These are phyloP conservation scores for Spodoptera littoralis DNA, from an alignment of 2,888 invertebrate genomes.

Conservation along the genomic window DNA sequence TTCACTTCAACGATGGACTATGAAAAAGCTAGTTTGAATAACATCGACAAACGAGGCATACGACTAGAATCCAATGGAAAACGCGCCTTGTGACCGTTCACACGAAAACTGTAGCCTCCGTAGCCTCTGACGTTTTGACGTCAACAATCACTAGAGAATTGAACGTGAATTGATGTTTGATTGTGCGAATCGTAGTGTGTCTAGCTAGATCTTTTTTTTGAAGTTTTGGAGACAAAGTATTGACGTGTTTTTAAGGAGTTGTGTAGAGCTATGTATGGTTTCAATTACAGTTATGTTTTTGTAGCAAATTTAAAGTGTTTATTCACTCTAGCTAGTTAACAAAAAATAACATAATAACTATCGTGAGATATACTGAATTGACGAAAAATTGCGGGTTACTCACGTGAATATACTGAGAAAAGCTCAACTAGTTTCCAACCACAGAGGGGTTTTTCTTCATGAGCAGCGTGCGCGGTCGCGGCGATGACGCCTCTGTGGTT, in stretches of 20 bases:
- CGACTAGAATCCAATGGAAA: conserved; percentile 22
- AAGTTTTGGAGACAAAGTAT: neutral
- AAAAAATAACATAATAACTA: too few species aligned
- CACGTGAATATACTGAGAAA: too few species aligned
- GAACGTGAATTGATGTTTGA: conserved; percentile 45
- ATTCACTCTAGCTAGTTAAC: too few species aligned
- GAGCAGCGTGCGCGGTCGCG: too few species aligned
- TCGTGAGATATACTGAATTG: too few species aligned
- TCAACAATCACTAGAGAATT: conserved; percentile 44
- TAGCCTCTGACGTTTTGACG: conserved; percentile 21
- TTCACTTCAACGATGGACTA: conserved; percentile 25
- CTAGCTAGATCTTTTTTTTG: conserved; percentile 11
- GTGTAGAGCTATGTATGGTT: too few species aligned
- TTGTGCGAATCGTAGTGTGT: conserved; percentile 32
- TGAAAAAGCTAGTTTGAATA: conserved; percentile 25
- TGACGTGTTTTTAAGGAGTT: neutral
- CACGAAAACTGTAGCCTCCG: conserved; percentile 23
- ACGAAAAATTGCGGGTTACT: too few species aligned
- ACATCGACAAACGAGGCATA: conserved; percentile 14
- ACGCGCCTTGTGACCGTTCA: conserved; percentile 38
- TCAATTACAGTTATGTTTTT: too few species aligned
- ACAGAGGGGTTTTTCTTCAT: too few species aligned
- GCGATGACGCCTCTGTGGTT: too few species aligned
- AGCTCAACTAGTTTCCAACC: too few species aligned
- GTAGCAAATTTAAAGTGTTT: too few species aligned